Evolutionary conservation across 2,797 vertebrate genomes (phyloP).

Genomic region (Gadopsis bispinosus): DNA sequence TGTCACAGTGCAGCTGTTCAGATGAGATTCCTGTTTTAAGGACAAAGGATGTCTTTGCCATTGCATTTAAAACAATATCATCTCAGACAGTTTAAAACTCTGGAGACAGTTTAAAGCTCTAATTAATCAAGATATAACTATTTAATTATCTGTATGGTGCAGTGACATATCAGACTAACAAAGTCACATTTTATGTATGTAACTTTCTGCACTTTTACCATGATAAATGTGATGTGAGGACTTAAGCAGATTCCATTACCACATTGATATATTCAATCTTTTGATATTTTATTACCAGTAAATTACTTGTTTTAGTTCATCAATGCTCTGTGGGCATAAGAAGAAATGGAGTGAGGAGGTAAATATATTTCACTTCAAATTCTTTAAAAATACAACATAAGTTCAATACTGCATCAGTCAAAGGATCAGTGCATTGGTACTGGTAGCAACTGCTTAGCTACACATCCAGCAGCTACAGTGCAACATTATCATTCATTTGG

Average conservation of each 20-base stretch:
- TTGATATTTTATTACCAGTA: slow-evolving; percentile 7
- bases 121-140: slow-evolving; percentile 4
- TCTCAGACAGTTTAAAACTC: neutral
- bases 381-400: neutral
- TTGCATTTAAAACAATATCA: slow-evolving; percentile 1
- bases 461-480: neutral
- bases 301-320: neutral
- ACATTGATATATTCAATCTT: slow-evolving; percentile 15
- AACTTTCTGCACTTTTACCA: neutral
- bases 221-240: slow-evolving; percentile 15
- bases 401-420: slow-evolving; percentile 4
- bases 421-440: slow-evolving; percentile 1
- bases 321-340: neutral
- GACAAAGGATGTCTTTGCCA: slow-evolving; percentile 1
- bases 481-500: slow-evolving; percentile 18
- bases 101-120: neutral
- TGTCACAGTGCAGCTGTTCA: neutral
- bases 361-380: neutral
- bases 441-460: neutral
- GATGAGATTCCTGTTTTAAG: slow-evolving; percentile 10
- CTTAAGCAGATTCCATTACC: slow-evolving; percentile 26
- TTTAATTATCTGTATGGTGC: neutral
- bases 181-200: neutral
- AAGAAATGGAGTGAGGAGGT: neutral
- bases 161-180: neutral